Percentiles rank a stretch among this genome's conserved stretches.
Evolutionary conservation across 2,113 vertebrate genomes (phyloP).

Genomic region (Pampusana beccarii): DNA sequence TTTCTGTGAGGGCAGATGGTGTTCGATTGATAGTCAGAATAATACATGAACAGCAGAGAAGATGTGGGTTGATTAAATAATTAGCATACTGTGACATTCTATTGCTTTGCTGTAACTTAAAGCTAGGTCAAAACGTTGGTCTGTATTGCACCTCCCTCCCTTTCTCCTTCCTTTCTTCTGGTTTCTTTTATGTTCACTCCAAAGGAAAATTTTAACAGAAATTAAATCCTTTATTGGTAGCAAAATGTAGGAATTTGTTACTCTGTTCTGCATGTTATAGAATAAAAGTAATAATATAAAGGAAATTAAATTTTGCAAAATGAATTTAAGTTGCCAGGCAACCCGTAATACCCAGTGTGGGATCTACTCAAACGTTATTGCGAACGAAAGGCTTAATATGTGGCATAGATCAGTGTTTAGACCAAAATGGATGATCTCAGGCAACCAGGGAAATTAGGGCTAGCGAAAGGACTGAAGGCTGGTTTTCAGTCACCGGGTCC

Average conservation of each 20-base stretch:
- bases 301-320: conserved; percentile 31
- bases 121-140: conserved; percentile 36
- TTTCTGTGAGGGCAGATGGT: conserved; percentile 61
- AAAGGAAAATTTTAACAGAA: background rate
- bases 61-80: conserved; percentile 65
- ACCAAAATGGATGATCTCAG: background rate
- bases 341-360: background rate
- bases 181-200: background rate
- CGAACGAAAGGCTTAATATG: background rate
- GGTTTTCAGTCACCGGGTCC: rapidly evolving
- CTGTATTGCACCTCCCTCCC: background rate
- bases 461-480: background rate
- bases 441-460: background rate
- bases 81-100: conserved; percentile 64
- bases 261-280: background rate
- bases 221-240: background rate
- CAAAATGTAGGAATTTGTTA: background rate
- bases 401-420: background rate
- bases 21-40: conserved; percentile 51
- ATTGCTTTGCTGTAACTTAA: conserved; percentile 39
- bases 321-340: conserved; percentile 40
- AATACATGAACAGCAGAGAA: conserved; percentile 60
- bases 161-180: background rate
- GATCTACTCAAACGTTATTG: background rate
- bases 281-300: conserved; percentile 15